These are phyloP conservation scores for Neomorphus geoffroyi DNA, from an alignment of 2,797 vertebrate genomes.

Conservation along the genomic window DNA sequence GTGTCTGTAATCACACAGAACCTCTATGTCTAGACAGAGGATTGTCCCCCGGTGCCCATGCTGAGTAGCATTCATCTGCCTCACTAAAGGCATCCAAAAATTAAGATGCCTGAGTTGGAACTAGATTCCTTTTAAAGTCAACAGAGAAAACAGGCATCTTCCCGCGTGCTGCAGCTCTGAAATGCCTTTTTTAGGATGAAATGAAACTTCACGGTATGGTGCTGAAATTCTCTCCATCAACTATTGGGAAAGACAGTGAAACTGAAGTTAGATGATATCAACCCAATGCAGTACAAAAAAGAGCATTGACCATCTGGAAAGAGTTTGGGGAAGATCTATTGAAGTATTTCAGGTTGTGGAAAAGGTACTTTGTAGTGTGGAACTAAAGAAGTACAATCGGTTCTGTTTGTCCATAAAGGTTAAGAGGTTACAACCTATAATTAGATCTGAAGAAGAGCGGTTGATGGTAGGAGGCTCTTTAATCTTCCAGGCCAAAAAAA, in stretches of 20 bases:
- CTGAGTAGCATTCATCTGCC: background rate
- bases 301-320: background rate
- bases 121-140: background rate
- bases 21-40: background rate
- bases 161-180: background rate
- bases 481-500: background rate
- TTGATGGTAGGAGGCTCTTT: constrained; percentile 12
- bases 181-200: background rate
- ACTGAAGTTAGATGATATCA: background rate
- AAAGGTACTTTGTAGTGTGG: background rate
- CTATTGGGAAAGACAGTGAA: background rate
- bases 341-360: background rate
- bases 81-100: background rate
- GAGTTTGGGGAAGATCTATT: constrained; percentile 1
- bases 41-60: background rate
- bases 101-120: background rate
- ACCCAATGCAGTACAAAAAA: background rate
- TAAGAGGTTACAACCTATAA: background rate
- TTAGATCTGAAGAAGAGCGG: constrained; percentile 8
- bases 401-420: constrained; percentile 9
- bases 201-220: background rate
- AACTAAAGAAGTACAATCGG: constrained; percentile 3
- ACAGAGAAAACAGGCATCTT: background rate
- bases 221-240: background rate
- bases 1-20: background rate